phyloP scores from a whole-genome alignment of 2,113 vertebrate genomes.

The Pygoscelis antarcticus region DNA sequence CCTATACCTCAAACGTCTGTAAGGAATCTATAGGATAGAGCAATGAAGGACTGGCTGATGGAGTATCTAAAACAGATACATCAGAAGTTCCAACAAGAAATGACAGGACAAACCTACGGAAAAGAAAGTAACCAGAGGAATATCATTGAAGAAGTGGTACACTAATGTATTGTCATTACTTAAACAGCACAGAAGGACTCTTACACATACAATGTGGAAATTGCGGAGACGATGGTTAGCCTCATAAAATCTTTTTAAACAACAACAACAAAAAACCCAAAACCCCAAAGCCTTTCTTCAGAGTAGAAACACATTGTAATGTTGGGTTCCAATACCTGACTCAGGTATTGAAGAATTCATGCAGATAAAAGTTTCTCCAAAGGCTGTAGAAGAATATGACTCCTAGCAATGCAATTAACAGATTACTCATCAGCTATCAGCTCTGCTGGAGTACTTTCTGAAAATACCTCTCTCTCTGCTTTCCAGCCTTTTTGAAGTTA shows the following conservation, averaged over 20 bases:
- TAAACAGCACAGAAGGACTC: not conserved
- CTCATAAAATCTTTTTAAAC: not conserved
- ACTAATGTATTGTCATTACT: not conserved
- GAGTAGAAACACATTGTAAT: not conserved
- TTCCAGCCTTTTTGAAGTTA: not conserved
- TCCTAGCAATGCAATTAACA: not conserved
- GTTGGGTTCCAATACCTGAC: not conserved
- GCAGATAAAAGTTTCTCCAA: not conserved
- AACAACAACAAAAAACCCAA: not conserved
- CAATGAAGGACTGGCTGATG: not conserved
- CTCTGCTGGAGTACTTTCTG: not conserved
- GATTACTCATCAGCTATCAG: not conserved
- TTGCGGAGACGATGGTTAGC: not conserved
- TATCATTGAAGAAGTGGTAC: not conserved
- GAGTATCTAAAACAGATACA: not conserved
- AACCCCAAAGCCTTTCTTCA: not conserved
- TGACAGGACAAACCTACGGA: not conserved
- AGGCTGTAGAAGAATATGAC: not conserved
- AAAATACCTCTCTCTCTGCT: not conserved
- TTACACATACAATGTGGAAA: rapidly evolving
- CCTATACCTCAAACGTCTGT: not conserved
- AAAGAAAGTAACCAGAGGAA: not conserved
- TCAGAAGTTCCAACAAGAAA: not conserved
- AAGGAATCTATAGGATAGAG: not conserved
- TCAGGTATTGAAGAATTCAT: not conserved